phyloP scores from a whole-genome alignment of 2,113 vertebrate species.

The Atrichornis clamosus region DNA sequence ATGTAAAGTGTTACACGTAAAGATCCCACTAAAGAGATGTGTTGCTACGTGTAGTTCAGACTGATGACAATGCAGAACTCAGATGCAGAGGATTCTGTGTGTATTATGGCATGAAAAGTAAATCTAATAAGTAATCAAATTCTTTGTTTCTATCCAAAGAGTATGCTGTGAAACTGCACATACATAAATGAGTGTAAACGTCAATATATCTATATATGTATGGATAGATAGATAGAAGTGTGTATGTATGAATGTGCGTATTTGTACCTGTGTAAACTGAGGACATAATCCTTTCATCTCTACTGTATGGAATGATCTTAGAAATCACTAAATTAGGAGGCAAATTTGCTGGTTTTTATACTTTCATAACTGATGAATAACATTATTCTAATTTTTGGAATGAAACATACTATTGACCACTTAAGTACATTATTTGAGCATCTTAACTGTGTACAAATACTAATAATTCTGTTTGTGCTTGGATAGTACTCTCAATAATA shows the following conservation, averaged over 20 bases:
- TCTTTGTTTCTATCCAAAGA: not conserved
- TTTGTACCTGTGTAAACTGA: not conserved
- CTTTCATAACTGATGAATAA: not conserved
- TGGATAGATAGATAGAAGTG: not conserved
- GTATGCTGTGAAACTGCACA: not conserved
- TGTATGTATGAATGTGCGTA: not conserved
- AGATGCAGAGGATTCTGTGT: not conserved
- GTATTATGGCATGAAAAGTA: not conserved
- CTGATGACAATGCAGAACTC: not conserved
- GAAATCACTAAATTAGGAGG: not conserved
- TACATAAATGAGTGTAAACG: not conserved
- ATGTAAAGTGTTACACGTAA: not conserved
- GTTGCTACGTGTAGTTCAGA: not conserved
- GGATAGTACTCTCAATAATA: not conserved
- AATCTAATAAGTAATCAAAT: not conserved
- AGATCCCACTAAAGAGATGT: not conserved
- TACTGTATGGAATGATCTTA: not conserved
- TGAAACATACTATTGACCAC: accelerated
- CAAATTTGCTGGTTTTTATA: not conserved
- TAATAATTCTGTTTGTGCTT: not conserved
- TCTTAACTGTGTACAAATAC: not conserved
- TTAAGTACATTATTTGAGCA: not conserved
- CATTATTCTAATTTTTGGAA: not conserved
- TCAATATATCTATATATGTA: not conserved
- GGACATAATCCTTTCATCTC: not conserved